Base-by-base conservation (phyloP, 1,140 invertebrate genomes). In the Apis dorsata region DNA sequence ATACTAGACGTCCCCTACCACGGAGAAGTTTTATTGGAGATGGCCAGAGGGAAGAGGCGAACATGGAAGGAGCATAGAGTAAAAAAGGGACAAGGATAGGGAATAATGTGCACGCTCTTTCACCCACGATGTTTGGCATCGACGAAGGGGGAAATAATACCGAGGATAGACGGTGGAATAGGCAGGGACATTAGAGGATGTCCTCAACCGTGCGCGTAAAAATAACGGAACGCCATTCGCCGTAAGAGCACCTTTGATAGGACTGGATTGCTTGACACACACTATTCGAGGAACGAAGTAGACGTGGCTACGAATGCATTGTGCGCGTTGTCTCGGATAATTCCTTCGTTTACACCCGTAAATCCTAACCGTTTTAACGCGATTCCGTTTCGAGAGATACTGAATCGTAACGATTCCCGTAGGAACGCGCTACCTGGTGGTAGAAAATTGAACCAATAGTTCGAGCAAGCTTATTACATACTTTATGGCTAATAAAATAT, bases 151-250 rank as follows among this genome's bases (percentile, higher is more conserved):
- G 63, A 87, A 82, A 88, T 88, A 85, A 87, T 80, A 77, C 68
- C 55, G 17, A 70, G 83, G 79, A 69, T 71, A 75, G 83, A 63
- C 60, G 79, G 69, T 34, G 78, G 71, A 86, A 91, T 90, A 86
- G 87, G 76, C 84, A 88, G 73, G 72, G 80, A 84, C 89, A 82
- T 91, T 90, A 91, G 90, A 90, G 87, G 83, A 86, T 85, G 69
- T 75, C 19, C 63, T 79, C 79, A 73, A 86, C 70, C 66, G 70
- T 55, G 69, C 70, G 66, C 59, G 72, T 63, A 81, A 81, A 72
- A 81, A 74, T 66, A 81, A 83, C 34, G 71, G 75, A 72, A 74
- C 63, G 49, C 66, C 59, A 63, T 69, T 49, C n/a, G 15, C 72
- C 55, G 21, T 69, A 5, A 82, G 72, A 75, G 81, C 21, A 28